Evolutionary conservation across 2,888 invertebrate genomes (phyloP), one percentile per base, ranked within the genome.

Genomic region (Apocheima hispidaria): DNA sequence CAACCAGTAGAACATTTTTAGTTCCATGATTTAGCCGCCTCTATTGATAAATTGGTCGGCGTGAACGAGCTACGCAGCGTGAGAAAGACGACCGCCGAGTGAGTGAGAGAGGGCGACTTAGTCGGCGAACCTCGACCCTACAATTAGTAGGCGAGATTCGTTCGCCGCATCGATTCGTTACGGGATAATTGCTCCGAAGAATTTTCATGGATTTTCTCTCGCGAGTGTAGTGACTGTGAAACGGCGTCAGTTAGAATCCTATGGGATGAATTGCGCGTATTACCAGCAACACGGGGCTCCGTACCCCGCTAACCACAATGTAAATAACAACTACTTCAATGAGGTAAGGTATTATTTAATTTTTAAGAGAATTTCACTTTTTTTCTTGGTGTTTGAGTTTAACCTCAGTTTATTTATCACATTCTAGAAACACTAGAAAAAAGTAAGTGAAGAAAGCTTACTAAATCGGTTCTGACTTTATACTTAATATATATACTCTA

Each of bases 81-180:
- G 83, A 82, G 72, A 63, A 87, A 83, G 87, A 84, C 77, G 74
- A 73, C 65, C 56, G 67, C 59, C 55, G 83, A 68, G 79, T 74
- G 84, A 88, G 83, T 56, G 85, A 81, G 87, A 64, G 54, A 48
- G 66, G 44, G 49, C 62, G 81, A 72, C 62, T 66, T 73, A 70
- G 68, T 74, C 81, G 77, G 77, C 75, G 74, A 82, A 83, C 79
- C 75, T 82, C 78, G 85, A 92, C 88, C 92, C 92, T 88, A 82
- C 92, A 92, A 92, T 92, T 92, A 92, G 92, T 92, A 87, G 87
- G 84, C 89, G 87, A 92, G 91, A 90, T 92, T 89, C 92, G 88
- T 86, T 86, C 91, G 92, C 82, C 87, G 90, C 90, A 92, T 91
- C 92, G 88, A 90, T 91, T 91, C 92, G 92, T 92, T 85, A 90